Evolutionary conservation across 2,113 vertebrate genomes (phyloP), one percentile per base, ranked within the genome.

Genomic region (Prietella phreatophila): DNA sequence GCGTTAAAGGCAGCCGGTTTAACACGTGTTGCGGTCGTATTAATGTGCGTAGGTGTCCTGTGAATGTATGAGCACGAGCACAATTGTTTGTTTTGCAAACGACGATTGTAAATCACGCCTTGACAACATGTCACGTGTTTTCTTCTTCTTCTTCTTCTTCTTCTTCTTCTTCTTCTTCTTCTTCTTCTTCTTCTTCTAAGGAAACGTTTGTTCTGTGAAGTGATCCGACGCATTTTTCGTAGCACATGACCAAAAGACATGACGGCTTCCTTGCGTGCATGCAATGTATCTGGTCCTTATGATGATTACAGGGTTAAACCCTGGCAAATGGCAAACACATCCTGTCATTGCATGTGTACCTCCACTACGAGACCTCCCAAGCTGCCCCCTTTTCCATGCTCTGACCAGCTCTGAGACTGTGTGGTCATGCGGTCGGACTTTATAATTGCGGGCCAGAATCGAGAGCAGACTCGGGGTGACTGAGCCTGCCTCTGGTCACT

Each of bases 321-420:
- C 73, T 92, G 86, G 92, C 91, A 91, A 93, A 93, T 94, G 92
- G 91, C 84, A 95, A 94, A 94, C 90, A 92, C 91, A 93, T 95
- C 92, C 93, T 93, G 93, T 88, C 91, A 92, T 91, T 93, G 93
- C 92, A 92, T 89, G 85, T 93, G 89, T 90, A 89, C 91, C 92
- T 87, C 91, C 92, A 92, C 88, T 91, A 56, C 4, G 86, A 90
- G 88, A 89, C 85, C 91, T 94, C 89, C 90, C 91, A 91, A 85
- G 86, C 90, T 73, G 85, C 88, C 58, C 88, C 33, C 79, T 90
- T 94, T 94, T 94, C 92, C 93, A 92, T 92, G 89, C 89, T 36
- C 86, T 89, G 90, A 90, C 88, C 82, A 91, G 27, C 82, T 90
- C 87, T 89, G 88, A 93, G 91, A 93, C 91, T 91, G 83, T 69